These are phyloP conservation scores for Telmatherina bonti DNA, from an alignment of 2,797 vertebrate genomes.

Conservation along the genomic window DNA sequence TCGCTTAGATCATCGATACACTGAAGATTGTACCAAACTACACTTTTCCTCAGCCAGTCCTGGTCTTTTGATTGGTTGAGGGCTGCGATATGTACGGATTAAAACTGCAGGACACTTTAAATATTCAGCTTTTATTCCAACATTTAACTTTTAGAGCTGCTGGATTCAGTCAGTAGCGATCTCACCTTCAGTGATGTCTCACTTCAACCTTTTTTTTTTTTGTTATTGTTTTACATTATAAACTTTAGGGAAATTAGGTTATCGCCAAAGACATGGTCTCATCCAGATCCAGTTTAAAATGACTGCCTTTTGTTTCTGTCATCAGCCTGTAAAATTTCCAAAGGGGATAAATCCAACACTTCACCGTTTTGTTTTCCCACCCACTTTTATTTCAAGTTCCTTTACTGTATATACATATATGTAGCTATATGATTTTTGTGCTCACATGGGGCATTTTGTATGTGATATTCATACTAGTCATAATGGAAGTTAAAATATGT, in stretches of 20 bases:
- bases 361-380: constrained; percentile 10
- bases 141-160: neutral
- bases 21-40: constrained; percentile 4
- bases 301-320: constrained; percentile 45
- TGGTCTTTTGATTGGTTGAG: neutral
- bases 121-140: constrained; percentile 16
- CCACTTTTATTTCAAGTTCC: constrained; percentile 36
- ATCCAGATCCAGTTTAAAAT: constrained; percentile 50
- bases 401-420: constrained; percentile 77
- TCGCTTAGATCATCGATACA: constrained; percentile 12
- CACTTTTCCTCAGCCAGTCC: neutral
- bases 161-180: constrained; percentile 35
- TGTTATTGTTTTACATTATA: constrained; percentile 62
- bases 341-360: constrained; percentile 50
- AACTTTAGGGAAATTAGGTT: constrained; percentile 57
- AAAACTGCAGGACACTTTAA: constrained; percentile 24
- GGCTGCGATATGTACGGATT: constrained; percentile 1
- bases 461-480: constrained; percentile 80
- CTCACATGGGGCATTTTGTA: constrained; percentile 77
- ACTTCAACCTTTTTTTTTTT: constrained; percentile 12
- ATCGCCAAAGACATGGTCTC: constrained; percentile 76
- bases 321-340: constrained; percentile 51
- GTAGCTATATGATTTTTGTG: constrained; percentile 78
- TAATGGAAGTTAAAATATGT: constrained; percentile 63
- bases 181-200: constrained; percentile 18